A percentile compares a stretch with the other conserved stretches of the same genome.
These are phyloP conservation scores for Steatornis caripensis DNA, from an alignment of 2,113 vertebrate species.

Conservation along the genomic window DNA sequence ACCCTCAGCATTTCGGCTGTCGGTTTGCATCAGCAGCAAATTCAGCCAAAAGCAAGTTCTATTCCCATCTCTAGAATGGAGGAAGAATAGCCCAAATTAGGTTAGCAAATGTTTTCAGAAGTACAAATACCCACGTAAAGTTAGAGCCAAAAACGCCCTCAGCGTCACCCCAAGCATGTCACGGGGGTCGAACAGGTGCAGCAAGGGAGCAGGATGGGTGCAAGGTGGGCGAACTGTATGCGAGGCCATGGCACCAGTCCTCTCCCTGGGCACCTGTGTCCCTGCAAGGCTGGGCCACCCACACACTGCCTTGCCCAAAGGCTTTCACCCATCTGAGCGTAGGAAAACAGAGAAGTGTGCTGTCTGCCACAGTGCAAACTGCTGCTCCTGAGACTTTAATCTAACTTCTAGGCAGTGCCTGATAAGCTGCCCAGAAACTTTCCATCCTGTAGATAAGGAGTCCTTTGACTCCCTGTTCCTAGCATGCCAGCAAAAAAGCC, in stretches of 20 bases:
- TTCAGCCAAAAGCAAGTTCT: background rate
- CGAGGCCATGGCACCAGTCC: background rate
- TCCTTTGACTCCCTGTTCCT: background rate
- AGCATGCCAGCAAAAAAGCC: background rate
- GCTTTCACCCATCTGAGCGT: background rate
- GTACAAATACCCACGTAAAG: background rate
- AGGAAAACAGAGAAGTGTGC: background rate
- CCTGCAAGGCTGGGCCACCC: background rate
- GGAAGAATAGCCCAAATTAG: background rate
- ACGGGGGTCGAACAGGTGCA: rapidly evolving
- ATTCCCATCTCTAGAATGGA: background rate
- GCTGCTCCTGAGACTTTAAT: background rate
- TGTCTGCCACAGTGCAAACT: background rate
- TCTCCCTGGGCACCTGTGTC: background rate
- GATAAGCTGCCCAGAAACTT: constrained; percentile 53
- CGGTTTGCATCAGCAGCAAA: background rate
- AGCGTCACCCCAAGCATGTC: background rate
- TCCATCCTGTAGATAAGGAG: constrained; percentile 27
- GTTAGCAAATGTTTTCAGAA: background rate
- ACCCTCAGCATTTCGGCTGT: background rate
- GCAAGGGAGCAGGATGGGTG: background rate
- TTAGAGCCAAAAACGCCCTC: background rate
- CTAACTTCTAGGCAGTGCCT: background rate
- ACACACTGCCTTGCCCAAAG: background rate
- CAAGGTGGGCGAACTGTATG: background rate